Conservation (phyloP, 2,113 vertebrate genomes). For the Lagenorhynchus albirostris region DNA sequence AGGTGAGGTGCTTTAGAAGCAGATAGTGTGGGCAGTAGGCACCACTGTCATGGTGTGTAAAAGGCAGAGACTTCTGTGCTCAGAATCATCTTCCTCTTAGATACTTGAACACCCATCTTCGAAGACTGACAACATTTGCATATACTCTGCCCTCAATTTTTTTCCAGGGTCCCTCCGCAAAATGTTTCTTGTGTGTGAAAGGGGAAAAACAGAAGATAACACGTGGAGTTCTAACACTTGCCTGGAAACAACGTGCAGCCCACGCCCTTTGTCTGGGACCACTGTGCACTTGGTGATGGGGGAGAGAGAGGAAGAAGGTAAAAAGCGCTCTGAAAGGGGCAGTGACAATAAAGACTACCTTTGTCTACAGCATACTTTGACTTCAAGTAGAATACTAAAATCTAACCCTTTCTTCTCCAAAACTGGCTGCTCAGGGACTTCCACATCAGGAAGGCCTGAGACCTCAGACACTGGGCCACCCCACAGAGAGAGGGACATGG, state of each 20-base stretch:
- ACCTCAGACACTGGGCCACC: not conserved
- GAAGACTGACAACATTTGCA: not conserved
- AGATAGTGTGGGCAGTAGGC: not conserved
- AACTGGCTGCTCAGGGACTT: not conserved
- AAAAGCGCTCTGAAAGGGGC: not conserved
- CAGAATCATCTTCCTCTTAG: not conserved
- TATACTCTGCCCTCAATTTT: not conserved
- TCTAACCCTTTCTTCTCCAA: not conserved
- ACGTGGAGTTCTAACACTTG: not conserved
- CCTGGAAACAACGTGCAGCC: not conserved
- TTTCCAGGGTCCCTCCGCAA: not conserved
- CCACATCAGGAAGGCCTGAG: not conserved
- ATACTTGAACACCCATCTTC: not conserved
- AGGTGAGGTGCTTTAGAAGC: not conserved
- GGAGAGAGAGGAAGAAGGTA: not conserved
- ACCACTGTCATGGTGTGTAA: not conserved
- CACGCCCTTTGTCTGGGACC: not conserved
- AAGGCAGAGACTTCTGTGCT: not conserved
- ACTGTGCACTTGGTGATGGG: not conserved
- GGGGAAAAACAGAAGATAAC: not conserved
- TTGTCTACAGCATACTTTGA: not conserved
- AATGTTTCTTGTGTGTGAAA: not conserved
- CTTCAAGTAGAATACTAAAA: not conserved
- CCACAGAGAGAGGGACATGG: not conserved
- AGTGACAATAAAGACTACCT: not conserved